These are phyloP conservation scores for Nysson spinosus DNA, from an alignment of 2,888 invertebrate species.

Conservation along the genomic window DNA sequence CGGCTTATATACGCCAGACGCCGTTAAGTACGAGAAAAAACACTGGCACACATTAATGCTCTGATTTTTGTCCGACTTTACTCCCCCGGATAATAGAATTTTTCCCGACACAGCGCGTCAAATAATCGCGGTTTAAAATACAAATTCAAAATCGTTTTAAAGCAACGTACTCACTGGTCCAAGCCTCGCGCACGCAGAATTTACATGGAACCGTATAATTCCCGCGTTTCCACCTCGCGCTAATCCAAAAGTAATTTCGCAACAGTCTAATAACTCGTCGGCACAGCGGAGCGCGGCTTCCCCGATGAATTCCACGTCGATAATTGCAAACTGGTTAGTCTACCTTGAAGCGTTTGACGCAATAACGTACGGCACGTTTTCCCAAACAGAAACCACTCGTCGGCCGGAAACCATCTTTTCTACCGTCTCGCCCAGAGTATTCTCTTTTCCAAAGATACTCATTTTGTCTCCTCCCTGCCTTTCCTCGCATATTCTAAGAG, in stretches of 20 bases:
- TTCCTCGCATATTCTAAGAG: too few relatives aligned
- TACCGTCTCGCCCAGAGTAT: too few relatives aligned
- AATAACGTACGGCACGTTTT: too few relatives aligned
- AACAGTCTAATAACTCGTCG: conserved; percentile 35
- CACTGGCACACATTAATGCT: conserved; percentile 5
- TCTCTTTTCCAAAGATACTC: too few relatives aligned
- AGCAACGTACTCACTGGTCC: neutral
- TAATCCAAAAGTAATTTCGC: conserved; percentile 54
- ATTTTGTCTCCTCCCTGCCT: too few relatives aligned
- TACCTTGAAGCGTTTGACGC: conserved; percentile 3
- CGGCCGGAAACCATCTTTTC: too few relatives aligned
- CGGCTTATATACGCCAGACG: conserved; percentile 34
- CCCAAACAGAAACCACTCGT: too few relatives aligned
- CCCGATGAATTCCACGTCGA: conserved; percentile 40
- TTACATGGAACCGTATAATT: conserved; percentile 44
- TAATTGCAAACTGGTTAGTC: conserved; percentile 40
- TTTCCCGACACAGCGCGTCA: too few relatives aligned
- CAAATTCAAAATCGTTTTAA: neutral
- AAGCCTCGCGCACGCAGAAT: conserved; percentile 17
- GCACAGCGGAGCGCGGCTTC: conserved; percentile 6
- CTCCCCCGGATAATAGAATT: neutral
- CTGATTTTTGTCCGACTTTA: conserved; percentile 19
- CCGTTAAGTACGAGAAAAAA: conserved; percentile 27
- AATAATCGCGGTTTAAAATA: conserved; percentile 1
- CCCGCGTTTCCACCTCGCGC: conserved; percentile 33